Evolutionary conservation across 2,797 vertebrate genomes (phyloP), one percentile per base, ranked within the genome.

Genomic region (Harpagifer antarcticus): DNA sequence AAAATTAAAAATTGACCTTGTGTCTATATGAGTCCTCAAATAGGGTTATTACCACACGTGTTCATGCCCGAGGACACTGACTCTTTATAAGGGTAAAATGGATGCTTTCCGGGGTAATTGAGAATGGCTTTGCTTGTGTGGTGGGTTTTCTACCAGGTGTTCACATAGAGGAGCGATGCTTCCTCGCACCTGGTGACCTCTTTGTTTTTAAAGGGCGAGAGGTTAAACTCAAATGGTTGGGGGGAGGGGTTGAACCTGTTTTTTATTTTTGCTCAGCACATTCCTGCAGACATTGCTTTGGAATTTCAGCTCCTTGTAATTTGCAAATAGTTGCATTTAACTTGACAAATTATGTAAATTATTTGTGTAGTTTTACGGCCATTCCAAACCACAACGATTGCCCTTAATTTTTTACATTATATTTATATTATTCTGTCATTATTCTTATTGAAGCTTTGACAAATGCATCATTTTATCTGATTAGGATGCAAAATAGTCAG

Each of bases 131-230:
- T 47, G 40, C 83, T 57, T 43, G 88, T 72, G 9, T 5, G 49
- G 55, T 1, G 23, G 82, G 59, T 65, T 68, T 27, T 44, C 58
- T 53, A 43, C 70, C 88, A 90, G 87, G 85, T 91, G 89, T 79
- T 78, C 66, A 16, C 23, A 7, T 0, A 3, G 70, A 70, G 60
- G 68, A 66, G 66, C 3, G 48, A 15, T 2, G 68, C 71, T 74
- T 84, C 79, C 79, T 75, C 1, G 27, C 86, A 93, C 81, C 83
- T 89, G 86, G 85, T 61, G 61, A 77, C 70, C 68, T 66, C 31
- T 73, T 42, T 70, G 48, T 54, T 68, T 82, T 79, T 45, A 77
- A 69, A 68, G 72, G 54, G 43, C 72, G 61, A 27, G 1, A 43
- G 82, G 78, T 83, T 48, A 54, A 55, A 3, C 45, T 23, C 23